Conservation (phyloP, 2,113 vertebrate species). For the Corynorhinus townsendii region DNA sequence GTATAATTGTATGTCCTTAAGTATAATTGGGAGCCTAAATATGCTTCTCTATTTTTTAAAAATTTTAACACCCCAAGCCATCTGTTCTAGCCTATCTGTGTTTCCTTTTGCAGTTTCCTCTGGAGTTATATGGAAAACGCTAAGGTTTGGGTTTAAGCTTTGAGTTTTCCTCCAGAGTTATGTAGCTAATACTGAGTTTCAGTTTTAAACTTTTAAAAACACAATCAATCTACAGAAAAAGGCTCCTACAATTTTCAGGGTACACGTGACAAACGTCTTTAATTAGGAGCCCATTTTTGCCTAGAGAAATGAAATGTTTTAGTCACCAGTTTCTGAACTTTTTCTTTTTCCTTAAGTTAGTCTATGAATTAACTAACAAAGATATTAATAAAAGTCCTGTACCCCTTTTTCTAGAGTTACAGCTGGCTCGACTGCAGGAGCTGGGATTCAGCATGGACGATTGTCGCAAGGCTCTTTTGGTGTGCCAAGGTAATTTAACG, state of each 20-base stretch:
- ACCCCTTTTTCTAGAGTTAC: constrained; percentile 80
- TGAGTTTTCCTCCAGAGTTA: neutral
- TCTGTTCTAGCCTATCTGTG: neutral
- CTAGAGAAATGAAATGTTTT: neutral
- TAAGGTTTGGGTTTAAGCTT: constrained; percentile 5
- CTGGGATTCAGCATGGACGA: constrained; percentile 92
- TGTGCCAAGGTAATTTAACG: constrained; percentile 87
- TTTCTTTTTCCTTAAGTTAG: neutral
- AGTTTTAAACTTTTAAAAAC: neutral
- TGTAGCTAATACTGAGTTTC: neutral
- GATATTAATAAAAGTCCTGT: neutral
- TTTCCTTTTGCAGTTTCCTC: neutral
- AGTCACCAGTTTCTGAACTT: neutral
- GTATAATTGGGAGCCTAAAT: constrained; percentile 8
- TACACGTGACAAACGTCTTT: neutral
- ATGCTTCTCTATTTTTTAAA: neutral
- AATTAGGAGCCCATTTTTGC: neutral
- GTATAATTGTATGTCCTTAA: constrained; percentile 13
- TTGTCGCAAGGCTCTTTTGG: constrained; percentile 87
- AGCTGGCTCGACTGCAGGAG: constrained; percentile 90
- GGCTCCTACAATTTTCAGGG: neutral
- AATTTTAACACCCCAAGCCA: neutral
- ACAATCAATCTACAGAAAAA: neutral
- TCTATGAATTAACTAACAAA: neutral
- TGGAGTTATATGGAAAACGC: neutral